Evolutionary conservation across 2,797 vertebrate genomes (phyloP).

Genomic region (Etheostoma perlongum): DNA sequence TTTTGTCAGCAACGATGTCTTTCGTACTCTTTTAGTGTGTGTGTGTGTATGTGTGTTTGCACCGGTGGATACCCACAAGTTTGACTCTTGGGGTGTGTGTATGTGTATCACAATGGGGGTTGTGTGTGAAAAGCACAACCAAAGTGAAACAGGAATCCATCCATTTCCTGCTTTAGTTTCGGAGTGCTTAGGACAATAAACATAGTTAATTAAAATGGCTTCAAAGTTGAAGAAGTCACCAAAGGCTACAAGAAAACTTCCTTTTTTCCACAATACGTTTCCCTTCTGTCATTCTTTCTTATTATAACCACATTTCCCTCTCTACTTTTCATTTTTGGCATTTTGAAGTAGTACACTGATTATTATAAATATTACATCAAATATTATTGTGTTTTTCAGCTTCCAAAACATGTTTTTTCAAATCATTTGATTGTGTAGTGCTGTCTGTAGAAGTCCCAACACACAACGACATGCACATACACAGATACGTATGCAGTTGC

Average conservation of each 20-base stretch:
- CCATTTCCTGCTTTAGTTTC: slow-evolving; percentile 79
- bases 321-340: not conserved
- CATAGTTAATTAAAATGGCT: slow-evolving; percentile 81
- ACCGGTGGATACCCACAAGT: slow-evolving; percentile 28
- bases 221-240: slow-evolving; percentile 76
- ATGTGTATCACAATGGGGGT: slow-evolving; percentile 51
- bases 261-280: slow-evolving; percentile 49
- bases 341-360: slow-evolving; percentile 5
- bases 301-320: not conserved
- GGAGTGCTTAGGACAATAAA: slow-evolving; percentile 79
- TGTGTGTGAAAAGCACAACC: slow-evolving; percentile 52
- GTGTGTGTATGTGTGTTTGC: slow-evolving; percentile 37
- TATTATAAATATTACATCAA: not conserved
- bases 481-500: slow-evolving; percentile 20
- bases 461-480: slow-evolving; percentile 13
- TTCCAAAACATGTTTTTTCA: not conserved
- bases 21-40: slow-evolving; percentile 29
- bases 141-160: slow-evolving; percentile 80
- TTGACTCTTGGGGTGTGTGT: slow-evolving; percentile 31
- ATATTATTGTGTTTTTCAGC: slow-evolving; percentile 1
- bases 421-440: not conserved
- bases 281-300: slow-evolving; percentile 32
- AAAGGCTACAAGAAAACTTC: slow-evolving; percentile 56
- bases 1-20: slow-evolving; percentile 57
- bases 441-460: not conserved